Evolutionary conservation across 2,888 invertebrate species (phyloP).

Genomic region (Hylaea fasciaria): DNA sequence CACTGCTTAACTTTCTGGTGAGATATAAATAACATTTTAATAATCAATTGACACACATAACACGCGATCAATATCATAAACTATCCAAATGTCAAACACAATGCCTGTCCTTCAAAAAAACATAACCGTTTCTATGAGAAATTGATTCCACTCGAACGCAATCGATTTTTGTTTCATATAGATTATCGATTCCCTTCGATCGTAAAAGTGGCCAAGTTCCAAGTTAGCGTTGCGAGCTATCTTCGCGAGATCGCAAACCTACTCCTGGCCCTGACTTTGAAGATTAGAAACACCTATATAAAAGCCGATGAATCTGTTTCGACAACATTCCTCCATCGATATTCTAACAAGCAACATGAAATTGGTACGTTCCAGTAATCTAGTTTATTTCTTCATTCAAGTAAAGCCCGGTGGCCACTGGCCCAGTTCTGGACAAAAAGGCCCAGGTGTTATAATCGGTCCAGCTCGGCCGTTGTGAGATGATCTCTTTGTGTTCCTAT

Average conservation of each 20-base stretch:
- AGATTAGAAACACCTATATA: constrained; percentile 65
- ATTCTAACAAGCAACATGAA: constrained; percentile 71
- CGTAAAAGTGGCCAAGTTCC: constrained; percentile 40
- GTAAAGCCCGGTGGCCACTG: neutral
- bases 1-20: neutral
- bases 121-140: constrained; percentile 21
- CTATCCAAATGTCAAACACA: constrained; percentile 28
- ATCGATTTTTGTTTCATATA: constrained; percentile 17
- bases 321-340: constrained; percentile 66
- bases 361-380: constrained; percentile 65
- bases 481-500: constrained; percentile 15
- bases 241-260: constrained; percentile 24
- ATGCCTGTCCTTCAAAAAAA: constrained; percentile 18
- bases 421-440: constrained; percentile 12
- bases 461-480: constrained; percentile 22
- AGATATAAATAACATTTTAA: constrained; percentile 17
- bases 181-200: constrained; percentile 39
- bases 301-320: constrained; percentile 52
- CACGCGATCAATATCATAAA: constrained; percentile 16
- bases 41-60: constrained; percentile 22
- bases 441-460: constrained; percentile 13
- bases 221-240: constrained; percentile 20
- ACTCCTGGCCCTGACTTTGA: constrained; percentile 69
- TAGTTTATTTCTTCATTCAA: constrained; percentile 15
- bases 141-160: constrained; percentile 24